A percentile compares a stretch with the other conserved stretches of the same genome.
phyloP scores from a whole-genome alignment of 2,113 vertebrate species.

The Pluvianellus socialis region DNA sequence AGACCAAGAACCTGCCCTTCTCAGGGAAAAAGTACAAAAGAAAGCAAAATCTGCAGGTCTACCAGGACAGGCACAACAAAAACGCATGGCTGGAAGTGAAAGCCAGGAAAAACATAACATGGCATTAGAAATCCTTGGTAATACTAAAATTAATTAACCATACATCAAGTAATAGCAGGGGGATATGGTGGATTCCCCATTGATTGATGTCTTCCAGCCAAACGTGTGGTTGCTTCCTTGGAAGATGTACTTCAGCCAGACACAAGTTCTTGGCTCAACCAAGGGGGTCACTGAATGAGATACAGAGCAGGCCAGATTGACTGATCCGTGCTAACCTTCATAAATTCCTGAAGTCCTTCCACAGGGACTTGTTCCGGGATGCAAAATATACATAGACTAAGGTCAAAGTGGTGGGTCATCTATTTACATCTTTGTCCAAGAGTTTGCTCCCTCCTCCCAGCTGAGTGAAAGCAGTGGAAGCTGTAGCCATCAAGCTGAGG shows the following conservation, averaged over 20 bases:
- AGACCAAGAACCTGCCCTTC: not conserved
- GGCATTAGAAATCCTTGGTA: not conserved
- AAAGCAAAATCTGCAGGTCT: not conserved
- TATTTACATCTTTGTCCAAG: rapidly evolving
- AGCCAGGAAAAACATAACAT: not conserved
- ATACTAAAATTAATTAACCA: conserved; percentile 28
- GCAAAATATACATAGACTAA: not conserved
- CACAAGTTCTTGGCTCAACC: not conserved
- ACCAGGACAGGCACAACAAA: not conserved
- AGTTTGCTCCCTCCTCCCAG: not conserved
- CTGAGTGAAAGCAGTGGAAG: not conserved
- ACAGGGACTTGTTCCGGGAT: too few species aligned
- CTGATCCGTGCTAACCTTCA: not conserved
- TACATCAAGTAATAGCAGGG: not conserved
- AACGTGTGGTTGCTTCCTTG: not conserved
- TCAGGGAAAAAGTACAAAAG: not conserved
- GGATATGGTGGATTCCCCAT: not conserved
- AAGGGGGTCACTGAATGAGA: not conserved
- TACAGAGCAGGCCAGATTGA: not conserved
- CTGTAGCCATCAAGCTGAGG: not conserved
- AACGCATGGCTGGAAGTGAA: not conserved
- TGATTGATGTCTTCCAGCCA: conserved; percentile 27
- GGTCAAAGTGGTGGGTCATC: not conserved
- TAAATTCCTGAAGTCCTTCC: not conserved
- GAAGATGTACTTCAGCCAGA: not conserved